Evolutionary conservation across 2,888 invertebrate genomes (phyloP).

Genomic region (Anaspis maculata): DNA sequence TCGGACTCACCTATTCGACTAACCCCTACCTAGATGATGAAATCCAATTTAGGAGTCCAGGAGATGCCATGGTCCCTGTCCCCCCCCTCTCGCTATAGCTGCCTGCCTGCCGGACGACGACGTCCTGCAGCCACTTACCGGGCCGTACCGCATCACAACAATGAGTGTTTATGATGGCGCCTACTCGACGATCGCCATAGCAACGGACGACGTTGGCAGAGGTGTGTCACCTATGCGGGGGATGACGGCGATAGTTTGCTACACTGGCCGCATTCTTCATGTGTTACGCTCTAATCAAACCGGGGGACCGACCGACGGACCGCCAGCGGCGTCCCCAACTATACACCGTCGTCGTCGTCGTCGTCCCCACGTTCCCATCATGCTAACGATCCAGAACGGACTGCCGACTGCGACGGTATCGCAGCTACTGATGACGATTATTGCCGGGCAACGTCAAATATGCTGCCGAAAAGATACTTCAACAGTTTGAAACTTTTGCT

Average conservation of each 20-base stretch:
- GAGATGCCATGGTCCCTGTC: constrained; percentile 15
- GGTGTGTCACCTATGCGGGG: constrained; percentile 35
- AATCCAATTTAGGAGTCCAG: constrained; percentile 38
- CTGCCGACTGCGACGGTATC: too few relatives aligned
- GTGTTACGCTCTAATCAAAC: constrained; percentile 5
- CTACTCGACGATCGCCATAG: constrained; percentile 44
- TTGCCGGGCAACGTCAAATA: too few relatives aligned
- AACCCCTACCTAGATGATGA: constrained; percentile 28
- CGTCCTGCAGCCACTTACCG: constrained; percentile 33
- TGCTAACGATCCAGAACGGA: too few relatives aligned
- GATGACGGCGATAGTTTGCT: constrained; percentile 15
- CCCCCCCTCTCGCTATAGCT: constrained; percentile 15
- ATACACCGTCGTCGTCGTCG: too few relatives aligned
- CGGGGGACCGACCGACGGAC: neutral
- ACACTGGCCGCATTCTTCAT: constrained; percentile 14
- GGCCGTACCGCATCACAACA: constrained; percentile 41
- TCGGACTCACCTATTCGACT: constrained; percentile 28
- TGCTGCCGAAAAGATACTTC: too few relatives aligned
- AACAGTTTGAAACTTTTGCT: too few relatives aligned
- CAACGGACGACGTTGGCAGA: constrained; percentile 38
- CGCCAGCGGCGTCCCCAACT: neutral
- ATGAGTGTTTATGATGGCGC: constrained; percentile 47
- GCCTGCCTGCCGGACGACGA: constrained; percentile 17
- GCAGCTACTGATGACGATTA: too few relatives aligned
- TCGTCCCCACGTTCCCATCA: too few relatives aligned